Evolutionary conservation across 2,888 invertebrate species (phyloP), one percentile per base, ranked within the genome.

Genomic region (Leucoptera coffeella): DNA sequence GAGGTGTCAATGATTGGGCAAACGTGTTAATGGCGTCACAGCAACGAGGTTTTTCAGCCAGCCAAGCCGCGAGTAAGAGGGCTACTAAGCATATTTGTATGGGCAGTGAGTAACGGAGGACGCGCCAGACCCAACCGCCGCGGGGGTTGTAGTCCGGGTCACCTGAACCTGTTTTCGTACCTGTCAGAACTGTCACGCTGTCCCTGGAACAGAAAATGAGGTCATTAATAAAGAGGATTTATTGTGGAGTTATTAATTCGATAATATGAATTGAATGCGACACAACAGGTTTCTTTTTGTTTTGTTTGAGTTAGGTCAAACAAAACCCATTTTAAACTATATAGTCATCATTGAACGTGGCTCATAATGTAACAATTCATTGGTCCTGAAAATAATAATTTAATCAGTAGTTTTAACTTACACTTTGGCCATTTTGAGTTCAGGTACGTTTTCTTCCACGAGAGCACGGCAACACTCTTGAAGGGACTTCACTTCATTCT

Each of bases 21-120:
- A 85, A 75, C 29, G 82, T 84, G 61, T 87, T 85, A 42, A 85
- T 73, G 29, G 80, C 77, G 47, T 86, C 85, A 56, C 86, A 87
- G 55, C 86, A 87, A 25, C 82, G 75, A 0, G 85, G 85, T 4
- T 83, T 77, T 40, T 85, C 85, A 12, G 85, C 72, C 20, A 85
- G 69, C 57, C 82, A 86, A 9, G 83, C 84, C 14, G 83, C 84
- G 33, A 83, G 78, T 26, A 86, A 73, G 19, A 87, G 57, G 1
- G 85, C 80, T 24, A 86, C 74, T 28, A 87, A 64, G 30, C 83
- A 84, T 36, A 86, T 51, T 41, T 86, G 86, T 43, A 87, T 81
- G 27, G 86, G 85, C 33, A 86, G 51, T n/a, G 85, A 79, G 2
- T 86, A 77, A 61, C 82, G 81, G 27, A 85, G 65, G 52, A 85